A percentile compares a stretch with the other conserved stretches of the same genome.
These are phyloP conservation scores for Origma solitaria DNA, from an alignment of 2,113 vertebrate species.

Conservation along the genomic window DNA sequence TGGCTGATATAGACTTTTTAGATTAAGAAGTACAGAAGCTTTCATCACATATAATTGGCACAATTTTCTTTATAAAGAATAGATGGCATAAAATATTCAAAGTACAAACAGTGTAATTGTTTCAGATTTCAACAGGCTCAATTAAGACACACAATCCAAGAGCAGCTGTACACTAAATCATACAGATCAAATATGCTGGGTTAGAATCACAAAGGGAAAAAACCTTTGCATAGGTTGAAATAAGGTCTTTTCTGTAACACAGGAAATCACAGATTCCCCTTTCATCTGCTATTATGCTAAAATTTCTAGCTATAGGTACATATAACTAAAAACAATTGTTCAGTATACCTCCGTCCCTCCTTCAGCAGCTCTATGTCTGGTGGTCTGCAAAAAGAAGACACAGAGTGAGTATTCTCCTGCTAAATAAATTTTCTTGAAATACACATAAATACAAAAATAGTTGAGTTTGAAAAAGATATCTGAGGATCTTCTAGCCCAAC, in stretches of 20 bases:
- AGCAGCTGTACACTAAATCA: constrained; percentile 79
- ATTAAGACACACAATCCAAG: constrained; percentile 70
- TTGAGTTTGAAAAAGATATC: not conserved
- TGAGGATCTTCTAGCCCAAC: not conserved
- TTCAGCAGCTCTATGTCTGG: constrained; percentile 82
- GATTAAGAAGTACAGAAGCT: constrained; percentile 47
- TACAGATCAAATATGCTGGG: constrained; percentile 67
- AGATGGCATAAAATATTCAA: constrained; percentile 30
- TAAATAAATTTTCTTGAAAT: not conserved
- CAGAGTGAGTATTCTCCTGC: not conserved
- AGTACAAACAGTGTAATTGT: constrained; percentile 73
- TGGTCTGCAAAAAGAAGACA: constrained; percentile 70
- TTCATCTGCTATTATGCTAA: constrained; percentile 18
- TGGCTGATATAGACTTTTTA: not conserved
- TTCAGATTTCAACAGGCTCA: constrained; percentile 82
- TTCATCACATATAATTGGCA: constrained; percentile 75
- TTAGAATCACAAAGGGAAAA: constrained; percentile 63
- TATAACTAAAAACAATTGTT: not conserved
- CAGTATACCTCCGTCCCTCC: constrained; percentile 80
- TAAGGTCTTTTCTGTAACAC: constrained; percentile 18
- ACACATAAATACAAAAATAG: not conserved
- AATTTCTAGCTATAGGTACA: not conserved
- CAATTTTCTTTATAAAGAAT: constrained; percentile 40
- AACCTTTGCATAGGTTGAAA: constrained; percentile 25
- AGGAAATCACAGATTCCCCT: constrained; percentile 45